phyloP scores from a whole-genome alignment of 2,797 vertebrate genomes.

The Chlorospingus semifuscus region DNA sequence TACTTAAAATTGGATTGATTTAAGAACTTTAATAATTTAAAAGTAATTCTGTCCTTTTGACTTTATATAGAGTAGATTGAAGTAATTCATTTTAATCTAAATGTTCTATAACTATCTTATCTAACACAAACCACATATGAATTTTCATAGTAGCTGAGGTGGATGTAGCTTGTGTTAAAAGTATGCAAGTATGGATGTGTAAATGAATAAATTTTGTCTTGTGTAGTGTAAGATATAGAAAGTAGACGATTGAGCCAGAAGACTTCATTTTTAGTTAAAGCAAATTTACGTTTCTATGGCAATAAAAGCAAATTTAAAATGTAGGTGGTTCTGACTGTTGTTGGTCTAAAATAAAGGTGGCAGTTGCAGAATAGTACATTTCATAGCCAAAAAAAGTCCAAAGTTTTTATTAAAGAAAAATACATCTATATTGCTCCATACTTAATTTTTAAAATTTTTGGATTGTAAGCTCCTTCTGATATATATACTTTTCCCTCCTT shows the following conservation, averaged over 20 bases:
- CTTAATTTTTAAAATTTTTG: not conserved
- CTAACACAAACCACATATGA: not conserved
- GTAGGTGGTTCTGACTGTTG: slow-evolving; percentile 60
- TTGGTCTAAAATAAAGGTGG: slow-evolving; percentile 40
- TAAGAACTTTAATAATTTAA: not conserved
- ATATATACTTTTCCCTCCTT: not conserved
- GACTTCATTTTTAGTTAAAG: slow-evolving; percentile 35
- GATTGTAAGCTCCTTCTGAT: not conserved
- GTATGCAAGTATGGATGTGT: not conserved
- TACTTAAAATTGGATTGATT: not conserved
- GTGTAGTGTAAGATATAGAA: not conserved
- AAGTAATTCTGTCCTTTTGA: not conserved
- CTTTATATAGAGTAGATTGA: not conserved
- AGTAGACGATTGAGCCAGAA: not conserved
- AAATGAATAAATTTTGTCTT: not conserved
- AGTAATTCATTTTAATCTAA: not conserved
- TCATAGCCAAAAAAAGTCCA: not conserved
- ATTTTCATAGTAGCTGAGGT: not conserved
- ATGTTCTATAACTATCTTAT: not conserved
- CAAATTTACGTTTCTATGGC: slow-evolving; percentile 54
- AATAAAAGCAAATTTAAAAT: slow-evolving; percentile 49
- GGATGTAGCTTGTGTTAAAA: not conserved
- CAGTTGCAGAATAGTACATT: slow-evolving; percentile 18
- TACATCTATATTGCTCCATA: not conserved
- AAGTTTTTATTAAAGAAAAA: not conserved